A percentile compares a stretch with the other conserved stretches of the same genome.
These are phyloP conservation scores for Rhyacophila brunnea DNA, from an alignment of 1,140 invertebrate species.

Conservation along the genomic window DNA sequence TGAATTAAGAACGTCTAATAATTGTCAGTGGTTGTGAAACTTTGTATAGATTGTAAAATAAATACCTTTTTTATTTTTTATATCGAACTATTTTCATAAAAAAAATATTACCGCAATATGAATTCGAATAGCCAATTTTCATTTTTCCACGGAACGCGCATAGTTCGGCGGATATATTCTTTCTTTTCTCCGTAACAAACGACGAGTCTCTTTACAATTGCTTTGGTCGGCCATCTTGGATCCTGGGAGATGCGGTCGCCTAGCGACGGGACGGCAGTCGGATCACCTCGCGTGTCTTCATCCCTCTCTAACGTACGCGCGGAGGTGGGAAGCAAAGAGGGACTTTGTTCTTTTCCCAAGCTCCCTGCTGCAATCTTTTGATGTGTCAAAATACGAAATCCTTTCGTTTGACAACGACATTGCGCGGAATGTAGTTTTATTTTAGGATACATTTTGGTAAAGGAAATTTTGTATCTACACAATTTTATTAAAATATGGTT, in stretches of 20 bases:
- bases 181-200: conserved; percentile 13
- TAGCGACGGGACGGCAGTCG: conserved; percentile 21
- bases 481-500: too few relatives aligned
- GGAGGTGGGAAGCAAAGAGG: too few relatives aligned
- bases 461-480: too few relatives aligned
- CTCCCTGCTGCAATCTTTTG: conserved; percentile 14
- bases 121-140: too few relatives aligned
- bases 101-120: too few relatives aligned
- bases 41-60: too few relatives aligned
- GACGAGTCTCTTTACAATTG: conserved; percentile 19
- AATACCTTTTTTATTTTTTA: too few relatives aligned
- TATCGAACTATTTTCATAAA: too few relatives aligned
- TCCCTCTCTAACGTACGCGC: conserved; percentile 5
- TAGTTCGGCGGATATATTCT: conserved; percentile 13
- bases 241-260: conserved; percentile 28
- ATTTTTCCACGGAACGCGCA: not conserved
- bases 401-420: conserved; percentile 8
- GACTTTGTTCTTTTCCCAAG: conserved; percentile 7
- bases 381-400: conserved; percentile 19
- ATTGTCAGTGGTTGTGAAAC: too few relatives aligned
- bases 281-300: conserved; percentile 12
- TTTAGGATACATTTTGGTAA: too few relatives aligned
- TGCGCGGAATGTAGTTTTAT: too few relatives aligned
- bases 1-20: too few relatives aligned
- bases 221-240: conserved; percentile 29